Base-by-base conservation (phyloP, 2,888 invertebrate species). In the Brenthis hecate region DNA sequence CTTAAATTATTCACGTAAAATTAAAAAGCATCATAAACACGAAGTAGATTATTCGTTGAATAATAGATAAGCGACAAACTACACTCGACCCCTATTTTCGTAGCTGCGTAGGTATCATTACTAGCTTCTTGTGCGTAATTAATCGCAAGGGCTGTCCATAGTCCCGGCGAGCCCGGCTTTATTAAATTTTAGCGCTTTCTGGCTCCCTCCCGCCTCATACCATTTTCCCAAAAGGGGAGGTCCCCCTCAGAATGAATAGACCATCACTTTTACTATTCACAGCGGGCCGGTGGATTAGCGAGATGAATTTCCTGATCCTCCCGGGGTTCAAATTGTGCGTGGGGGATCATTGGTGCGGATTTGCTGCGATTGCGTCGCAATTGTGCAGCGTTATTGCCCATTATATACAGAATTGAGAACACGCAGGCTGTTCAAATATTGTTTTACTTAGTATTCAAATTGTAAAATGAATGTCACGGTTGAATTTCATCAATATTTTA, bases 251-350 rank as follows among this genome's bases (percentile, higher is more conserved):
- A 80, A 88, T 91, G 89, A 91, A 91, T 90, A 90, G 89, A 86
- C 89, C 88, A 87, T 91, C 92, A 92, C 91, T 92, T 92, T 92
- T 92, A 91, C 92, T 91, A 91, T 91, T 91, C 91, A 89, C 88
- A 78, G 79, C 83, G 81, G 82, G 75, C 80, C 82, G 81, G 77
- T 82, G 91, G 91, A 92, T 92, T 91, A 92, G 88, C 82, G 83
- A 86, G 90, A 92, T 91, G 91, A 90, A 85, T 91, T 89, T 86
- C 88, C 87, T 82, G 85, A 85, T 84, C 85, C 89, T 82, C 84
- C 72, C 76, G 85, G 86, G 86, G 82, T 81, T 80, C 80, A 80
- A 85, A 87, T 84, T 85, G 85, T 84, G 85, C 84, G 85, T 85
- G 72, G 79, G 81, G 81, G 77, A 72, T 80, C 82, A 85, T 85